Conservation (phyloP, 2,113 vertebrate species). For the Microtus pennsylvanicus region DNA sequence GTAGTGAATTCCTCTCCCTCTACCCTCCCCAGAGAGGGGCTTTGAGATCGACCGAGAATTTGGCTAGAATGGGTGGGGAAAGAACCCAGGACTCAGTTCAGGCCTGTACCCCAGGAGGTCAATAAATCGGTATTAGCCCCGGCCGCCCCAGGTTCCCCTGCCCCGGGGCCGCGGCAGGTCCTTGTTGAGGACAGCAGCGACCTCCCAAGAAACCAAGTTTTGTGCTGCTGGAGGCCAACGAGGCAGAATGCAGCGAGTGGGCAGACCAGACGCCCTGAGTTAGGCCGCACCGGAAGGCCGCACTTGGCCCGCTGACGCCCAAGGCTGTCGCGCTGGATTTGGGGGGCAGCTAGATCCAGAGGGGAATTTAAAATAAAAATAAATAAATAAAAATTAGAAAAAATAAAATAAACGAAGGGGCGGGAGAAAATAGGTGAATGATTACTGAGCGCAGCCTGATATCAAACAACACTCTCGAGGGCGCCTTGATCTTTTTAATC, state of each 20-base stretch:
- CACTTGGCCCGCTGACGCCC: not conserved
- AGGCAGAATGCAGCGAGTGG: not conserved
- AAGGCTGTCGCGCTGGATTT: not conserved
- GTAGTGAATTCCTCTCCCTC: fast-evolving
- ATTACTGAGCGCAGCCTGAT: not conserved
- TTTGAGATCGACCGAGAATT: not conserved
- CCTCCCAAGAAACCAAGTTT: fast-evolving
- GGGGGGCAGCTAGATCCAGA: not conserved
- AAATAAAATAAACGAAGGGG: not conserved
- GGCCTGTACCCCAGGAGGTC: not conserved
- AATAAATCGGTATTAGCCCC: not conserved
- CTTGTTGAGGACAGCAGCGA: not conserved
- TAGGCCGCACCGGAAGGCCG: not conserved
- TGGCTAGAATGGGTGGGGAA: not conserved
- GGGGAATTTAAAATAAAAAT: not conserved
- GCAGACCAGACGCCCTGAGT: not conserved
- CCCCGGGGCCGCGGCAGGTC: not conserved
- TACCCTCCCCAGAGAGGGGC: not conserved
- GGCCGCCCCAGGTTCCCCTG: no score
- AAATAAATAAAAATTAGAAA: not conserved
- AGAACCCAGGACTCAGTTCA: not conserved
- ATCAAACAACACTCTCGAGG: not conserved
- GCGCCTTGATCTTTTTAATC: not conserved
- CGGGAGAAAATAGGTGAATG: not conserved
- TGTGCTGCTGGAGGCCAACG: fast-evolving